phyloP scores from a whole-genome alignment of 2,888 invertebrate species.

The Apodemia duryi region DNA sequence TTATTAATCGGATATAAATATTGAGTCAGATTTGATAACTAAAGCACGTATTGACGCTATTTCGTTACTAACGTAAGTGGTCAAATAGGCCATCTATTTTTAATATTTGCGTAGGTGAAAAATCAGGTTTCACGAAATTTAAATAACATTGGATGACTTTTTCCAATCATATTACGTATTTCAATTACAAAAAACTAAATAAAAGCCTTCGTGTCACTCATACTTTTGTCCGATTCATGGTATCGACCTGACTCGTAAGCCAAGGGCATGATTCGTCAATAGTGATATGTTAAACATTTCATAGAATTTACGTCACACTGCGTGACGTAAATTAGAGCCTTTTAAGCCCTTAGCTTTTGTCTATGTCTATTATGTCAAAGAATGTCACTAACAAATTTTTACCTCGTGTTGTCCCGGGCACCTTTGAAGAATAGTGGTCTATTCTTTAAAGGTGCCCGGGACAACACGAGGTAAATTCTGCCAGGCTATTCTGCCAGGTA shows the following conservation, averaged over 20 bases:
- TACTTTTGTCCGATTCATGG: slow-evolving; percentile 1
- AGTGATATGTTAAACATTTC: neutral
- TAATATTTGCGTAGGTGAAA: neutral
- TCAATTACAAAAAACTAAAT: slow-evolving; percentile 18
- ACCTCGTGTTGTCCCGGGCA: too few relatives aligned
- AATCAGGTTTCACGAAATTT: neutral
- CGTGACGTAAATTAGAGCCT: neutral
- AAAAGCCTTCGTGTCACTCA: slow-evolving; percentile 6
- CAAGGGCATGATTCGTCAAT: slow-evolving; percentile 10
- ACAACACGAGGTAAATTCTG: too few relatives aligned
- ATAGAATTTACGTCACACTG: neutral
- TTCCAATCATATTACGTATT: slow-evolving; percentile 17
- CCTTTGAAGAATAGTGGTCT: too few relatives aligned
- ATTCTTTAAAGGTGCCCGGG: too few relatives aligned
- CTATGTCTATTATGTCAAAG: too few relatives aligned
- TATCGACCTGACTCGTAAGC: slow-evolving; percentile 9
- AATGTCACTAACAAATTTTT: too few relatives aligned
- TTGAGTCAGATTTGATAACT: too few relatives aligned
- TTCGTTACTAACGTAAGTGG: neutral
- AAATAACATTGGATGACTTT: neutral
- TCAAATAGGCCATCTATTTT: neutral
- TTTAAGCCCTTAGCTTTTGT: neutral
- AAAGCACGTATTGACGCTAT: too few relatives aligned
- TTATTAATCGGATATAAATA: too few relatives aligned
- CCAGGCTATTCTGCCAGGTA: too few relatives aligned